phyloP scores from a whole-genome alignment of 2,888 invertebrate species.

The Rotaria socialis region DNA sequence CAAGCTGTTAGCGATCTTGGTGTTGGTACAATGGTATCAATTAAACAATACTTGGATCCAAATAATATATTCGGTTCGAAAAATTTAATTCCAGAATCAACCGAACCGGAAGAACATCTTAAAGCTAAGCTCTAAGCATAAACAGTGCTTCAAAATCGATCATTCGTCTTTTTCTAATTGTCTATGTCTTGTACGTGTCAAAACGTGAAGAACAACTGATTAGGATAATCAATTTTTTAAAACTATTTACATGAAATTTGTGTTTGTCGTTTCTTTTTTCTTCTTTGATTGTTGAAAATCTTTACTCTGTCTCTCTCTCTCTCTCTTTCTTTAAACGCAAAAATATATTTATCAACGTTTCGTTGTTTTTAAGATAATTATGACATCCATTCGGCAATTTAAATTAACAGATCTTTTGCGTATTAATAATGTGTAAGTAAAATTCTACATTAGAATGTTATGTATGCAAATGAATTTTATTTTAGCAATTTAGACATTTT shows the following conservation, averaged over 20 bases:
- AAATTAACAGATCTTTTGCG: constrained; percentile 37
- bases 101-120: constrained; percentile 39
- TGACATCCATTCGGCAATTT: constrained; percentile 35
- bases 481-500: constrained; percentile 44
- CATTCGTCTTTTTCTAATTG: no score
- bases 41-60: constrained; percentile 83
- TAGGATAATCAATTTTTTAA: no score
- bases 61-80: constrained; percentile 85
- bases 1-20: constrained; percentile 78
- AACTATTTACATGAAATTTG: no score
- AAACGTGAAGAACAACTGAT: no score
- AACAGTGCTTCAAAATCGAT: not conserved
- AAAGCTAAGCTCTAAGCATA: not conserved
- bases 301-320: not conserved
- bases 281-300: not conserved
- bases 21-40: constrained; percentile 71
- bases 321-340: not conserved
- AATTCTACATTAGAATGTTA: not conserved
- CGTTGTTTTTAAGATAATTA: not conserved
- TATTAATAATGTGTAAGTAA: constrained; percentile 45
- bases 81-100: constrained; percentile 66
- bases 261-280: no score
- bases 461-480: not conserved
- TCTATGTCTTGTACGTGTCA: no score
- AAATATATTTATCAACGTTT: not conserved